Base-by-base conservation (phyloP, 37 sponge, comb jelly and placozoan genomes). In the Ephydatia muelleri region DNA sequence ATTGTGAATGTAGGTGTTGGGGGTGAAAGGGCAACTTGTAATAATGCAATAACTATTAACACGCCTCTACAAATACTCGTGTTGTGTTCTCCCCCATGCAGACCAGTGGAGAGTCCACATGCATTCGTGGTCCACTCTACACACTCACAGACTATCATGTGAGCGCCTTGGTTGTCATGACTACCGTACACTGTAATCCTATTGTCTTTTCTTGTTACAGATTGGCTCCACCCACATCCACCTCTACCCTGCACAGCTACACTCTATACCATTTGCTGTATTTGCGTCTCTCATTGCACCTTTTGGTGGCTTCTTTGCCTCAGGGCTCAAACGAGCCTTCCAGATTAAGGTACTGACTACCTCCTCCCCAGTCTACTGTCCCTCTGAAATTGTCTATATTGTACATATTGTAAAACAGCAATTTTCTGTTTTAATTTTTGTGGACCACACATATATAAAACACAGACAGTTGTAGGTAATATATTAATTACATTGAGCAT, bases 301-400 rank as follows among this genome's bases (percentile, higher is more conserved):
- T 33, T 98, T 98, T 83, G 99, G 99, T 25, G 99, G 99, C 30
- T 98, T 98, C 94, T 96, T 98, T 89, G 99, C 99, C 38, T 95
- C 95, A 34, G 99, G 99, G 21, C 96, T 98, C 85, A 98, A 98
- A 67, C 82, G 99, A 67, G 99, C 99, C 14, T 98, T 98, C 75
- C 82, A 93, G 72, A 40, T 98, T 38, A 98, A 98, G 87, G 96
- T 96, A 69, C 36, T 68, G 2, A 23, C 3, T 3, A 11, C 23
- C 57, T 77, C 57, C 27, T 43, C 9, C 64, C 28, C 38, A 34
- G 30, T 4, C 38, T 12, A 83, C 49, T 30, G 25, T 14, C 19
- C 11, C 37, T 9, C 12, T 68, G 36, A 13, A 8, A 75, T 36
- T 75, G 39, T 43, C 37, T 14, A 13, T 36, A n/a, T n/a, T n/a